Evolutionary conservation across 2,888 invertebrate genomes (phyloP).

Genomic region (Priocnemis perturbator): DNA sequence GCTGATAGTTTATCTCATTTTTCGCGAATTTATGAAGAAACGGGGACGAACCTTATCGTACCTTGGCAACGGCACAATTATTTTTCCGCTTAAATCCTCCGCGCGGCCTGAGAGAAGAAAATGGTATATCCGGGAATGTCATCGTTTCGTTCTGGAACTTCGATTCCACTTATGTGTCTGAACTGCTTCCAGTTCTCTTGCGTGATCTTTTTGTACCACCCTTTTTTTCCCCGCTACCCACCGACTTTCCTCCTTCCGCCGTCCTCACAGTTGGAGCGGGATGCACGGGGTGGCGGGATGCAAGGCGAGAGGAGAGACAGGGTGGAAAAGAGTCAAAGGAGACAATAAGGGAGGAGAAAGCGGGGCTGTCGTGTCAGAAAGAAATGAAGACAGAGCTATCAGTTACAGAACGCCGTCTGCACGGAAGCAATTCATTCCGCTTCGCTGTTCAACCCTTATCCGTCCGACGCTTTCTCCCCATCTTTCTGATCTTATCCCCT

Average conservation of each 20-base stretch:
- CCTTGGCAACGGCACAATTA: too few species aligned
- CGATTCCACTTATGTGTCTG: too few species aligned
- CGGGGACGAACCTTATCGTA: too few species aligned
- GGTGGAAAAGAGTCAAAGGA: constrained; percentile 59
- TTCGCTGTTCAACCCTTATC: constrained; percentile 55
- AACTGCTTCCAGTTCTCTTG: background rate
- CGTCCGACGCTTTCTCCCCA: constrained; percentile 47
- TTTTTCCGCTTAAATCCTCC: too few species aligned
- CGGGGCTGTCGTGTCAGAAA: constrained; percentile 63
- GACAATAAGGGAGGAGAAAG: constrained; percentile 59
- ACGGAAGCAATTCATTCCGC: constrained; percentile 68
- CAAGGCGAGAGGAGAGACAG: constrained; percentile 32
- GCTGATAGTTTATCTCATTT: too few species aligned
- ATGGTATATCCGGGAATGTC: too few species aligned
- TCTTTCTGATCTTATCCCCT: constrained; percentile 48
- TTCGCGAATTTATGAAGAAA: too few species aligned
- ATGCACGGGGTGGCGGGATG: constrained; percentile 37
- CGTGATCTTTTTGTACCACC: background rate
- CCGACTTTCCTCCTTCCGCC: too few species aligned
- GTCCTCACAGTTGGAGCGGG: constrained; percentile 26
- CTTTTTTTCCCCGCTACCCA: too few species aligned
- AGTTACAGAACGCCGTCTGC: constrained; percentile 67
- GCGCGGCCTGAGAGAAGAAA: too few species aligned
- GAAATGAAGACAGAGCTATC: constrained; percentile 68
- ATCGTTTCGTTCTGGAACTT: too few species aligned